phyloP scores from a whole-genome alignment of 1,140 invertebrate species.

The Euglossa dilemma region DNA sequence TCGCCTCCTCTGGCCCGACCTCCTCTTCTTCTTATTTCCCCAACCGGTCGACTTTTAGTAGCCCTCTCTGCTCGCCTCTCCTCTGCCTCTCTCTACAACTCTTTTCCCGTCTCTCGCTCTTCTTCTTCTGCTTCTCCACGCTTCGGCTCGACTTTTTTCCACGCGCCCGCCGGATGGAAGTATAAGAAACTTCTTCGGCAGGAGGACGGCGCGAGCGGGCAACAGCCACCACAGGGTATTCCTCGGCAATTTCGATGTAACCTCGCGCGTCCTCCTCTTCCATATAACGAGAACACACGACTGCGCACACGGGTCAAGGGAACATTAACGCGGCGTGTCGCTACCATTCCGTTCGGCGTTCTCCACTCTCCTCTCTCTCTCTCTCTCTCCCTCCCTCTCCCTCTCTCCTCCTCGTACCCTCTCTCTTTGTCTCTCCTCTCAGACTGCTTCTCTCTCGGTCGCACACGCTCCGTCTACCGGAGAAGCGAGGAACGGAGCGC shows the following conservation, averaged over 20 bases:
- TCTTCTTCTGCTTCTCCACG: slow-evolving; percentile 23
- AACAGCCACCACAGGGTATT: slow-evolving; percentile 23
- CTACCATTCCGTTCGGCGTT: background rate
- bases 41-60: slow-evolving; percentile 58
- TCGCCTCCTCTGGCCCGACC: background rate
- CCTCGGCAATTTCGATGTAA: slow-evolving; percentile 40
- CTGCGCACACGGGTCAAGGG: background rate
- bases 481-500: background rate
- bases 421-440: background rate
- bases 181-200: slow-evolving; percentile 36
- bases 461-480: too few relatives aligned
- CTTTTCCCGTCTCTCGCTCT: background rate
- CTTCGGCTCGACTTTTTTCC: slow-evolving; percentile 23
- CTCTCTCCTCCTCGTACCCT: too few relatives aligned
- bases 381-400: too few relatives aligned
- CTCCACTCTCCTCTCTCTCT: background rate
- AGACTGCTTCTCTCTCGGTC: too few relatives aligned
- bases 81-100: slow-evolving; percentile 7
- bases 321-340: background rate
- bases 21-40: slow-evolving; percentile 36
- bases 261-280: background rate
- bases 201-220: slow-evolving; percentile 17
- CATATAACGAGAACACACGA: background rate
- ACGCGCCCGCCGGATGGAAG: slow-evolving; percentile 26
- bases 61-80: slow-evolving; percentile 38